phyloP scores from a whole-genome alignment of 2,888 invertebrate genomes.

The Plemyria rubiginata region DNA sequence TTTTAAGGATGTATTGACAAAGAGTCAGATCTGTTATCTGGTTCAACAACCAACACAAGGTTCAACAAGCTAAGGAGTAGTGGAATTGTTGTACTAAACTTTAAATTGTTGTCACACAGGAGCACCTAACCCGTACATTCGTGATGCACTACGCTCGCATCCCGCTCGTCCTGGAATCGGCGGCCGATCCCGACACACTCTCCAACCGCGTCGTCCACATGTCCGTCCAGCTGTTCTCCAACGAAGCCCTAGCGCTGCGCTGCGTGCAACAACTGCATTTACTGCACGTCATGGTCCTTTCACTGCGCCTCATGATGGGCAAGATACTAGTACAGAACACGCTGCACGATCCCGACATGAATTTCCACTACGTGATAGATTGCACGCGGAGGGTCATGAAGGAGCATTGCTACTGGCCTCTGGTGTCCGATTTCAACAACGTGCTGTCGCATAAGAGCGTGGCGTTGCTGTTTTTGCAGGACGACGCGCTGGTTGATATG shows the following conservation, averaged over 20 bases:
- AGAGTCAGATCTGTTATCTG: too few relatives aligned
- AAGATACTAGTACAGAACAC: conserved; percentile 95
- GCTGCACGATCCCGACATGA: conserved; percentile 91
- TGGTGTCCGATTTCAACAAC: conserved; percentile 98
- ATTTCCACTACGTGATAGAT: conserved; percentile 96
- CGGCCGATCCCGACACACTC: conserved; percentile 94
- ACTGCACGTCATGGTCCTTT: conserved; percentile 97
- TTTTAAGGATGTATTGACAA: too few relatives aligned
- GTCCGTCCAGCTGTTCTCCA: conserved; percentile 98
- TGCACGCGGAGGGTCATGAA: conserved; percentile 97
- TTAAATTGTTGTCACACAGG: conserved; percentile 75
- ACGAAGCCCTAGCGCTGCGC: conserved; percentile 94
- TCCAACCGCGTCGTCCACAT: conserved; percentile 99
- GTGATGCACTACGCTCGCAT: conserved; percentile 98
- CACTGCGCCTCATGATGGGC: conserved; percentile 94
- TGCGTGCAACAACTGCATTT: conserved; percentile 96
- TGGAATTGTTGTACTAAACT: too few relatives aligned
- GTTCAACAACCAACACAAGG: too few relatives aligned
- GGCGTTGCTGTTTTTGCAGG: conserved; percentile 94
- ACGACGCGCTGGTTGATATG: conserved; percentile 95
- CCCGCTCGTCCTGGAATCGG: conserved; percentile 94
- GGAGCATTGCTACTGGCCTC: conserved; percentile 99
- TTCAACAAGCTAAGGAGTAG: too few relatives aligned
- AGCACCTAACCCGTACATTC: conserved; percentile 96
- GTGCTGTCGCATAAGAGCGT: conserved; percentile 97